Percentiles rank a stretch among this genome's conserved stretches.
Conservation (phyloP, 1,140 invertebrate genomes). For the Pseudobourletiella spinata region DNA sequence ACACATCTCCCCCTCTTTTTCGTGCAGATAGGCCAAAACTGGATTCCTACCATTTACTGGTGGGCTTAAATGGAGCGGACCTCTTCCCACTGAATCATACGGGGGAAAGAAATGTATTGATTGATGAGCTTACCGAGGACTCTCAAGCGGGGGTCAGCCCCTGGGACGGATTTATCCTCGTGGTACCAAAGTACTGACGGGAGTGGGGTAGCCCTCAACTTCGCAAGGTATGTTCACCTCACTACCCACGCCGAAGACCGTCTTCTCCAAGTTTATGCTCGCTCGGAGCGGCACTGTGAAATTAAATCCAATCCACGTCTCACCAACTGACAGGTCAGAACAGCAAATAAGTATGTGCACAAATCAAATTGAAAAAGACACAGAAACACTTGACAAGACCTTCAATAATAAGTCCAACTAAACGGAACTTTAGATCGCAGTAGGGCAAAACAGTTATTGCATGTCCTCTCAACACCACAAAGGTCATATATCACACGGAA, state of each 20-base stretch:
- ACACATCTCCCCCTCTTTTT: too few species aligned
- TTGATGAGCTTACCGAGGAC: conserved; percentile 50
- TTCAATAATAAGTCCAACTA: too few species aligned
- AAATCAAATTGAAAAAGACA: background rate
- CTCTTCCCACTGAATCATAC: too few species aligned
- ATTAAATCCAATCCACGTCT: background rate
- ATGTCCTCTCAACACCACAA: too few species aligned
- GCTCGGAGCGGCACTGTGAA: conserved; percentile 37
- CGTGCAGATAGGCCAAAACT: too few species aligned
- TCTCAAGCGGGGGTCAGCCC: conserved; percentile 45
- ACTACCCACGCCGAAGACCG: conserved; percentile 50
- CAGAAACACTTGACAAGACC: background rate
- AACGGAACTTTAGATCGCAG: too few species aligned
- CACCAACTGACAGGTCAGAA: background rate
- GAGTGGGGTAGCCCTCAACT: conserved; percentile 64
- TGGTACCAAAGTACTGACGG: conserved; percentile 69
- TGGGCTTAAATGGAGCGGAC: too few species aligned
- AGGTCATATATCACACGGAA: background rate
- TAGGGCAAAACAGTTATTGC: too few species aligned
- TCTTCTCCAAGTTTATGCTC: conserved; percentile 33
- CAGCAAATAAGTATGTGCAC: background rate
- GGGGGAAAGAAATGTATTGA: conserved; percentile 7
- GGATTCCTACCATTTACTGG: too few species aligned
- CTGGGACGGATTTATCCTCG: conserved; percentile 48
- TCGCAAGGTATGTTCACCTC: conserved; percentile 62